Evolutionary conservation across 2,113 vertebrate species (phyloP).

Genomic region (Boulengeromyrus knoepffleri): DNA sequence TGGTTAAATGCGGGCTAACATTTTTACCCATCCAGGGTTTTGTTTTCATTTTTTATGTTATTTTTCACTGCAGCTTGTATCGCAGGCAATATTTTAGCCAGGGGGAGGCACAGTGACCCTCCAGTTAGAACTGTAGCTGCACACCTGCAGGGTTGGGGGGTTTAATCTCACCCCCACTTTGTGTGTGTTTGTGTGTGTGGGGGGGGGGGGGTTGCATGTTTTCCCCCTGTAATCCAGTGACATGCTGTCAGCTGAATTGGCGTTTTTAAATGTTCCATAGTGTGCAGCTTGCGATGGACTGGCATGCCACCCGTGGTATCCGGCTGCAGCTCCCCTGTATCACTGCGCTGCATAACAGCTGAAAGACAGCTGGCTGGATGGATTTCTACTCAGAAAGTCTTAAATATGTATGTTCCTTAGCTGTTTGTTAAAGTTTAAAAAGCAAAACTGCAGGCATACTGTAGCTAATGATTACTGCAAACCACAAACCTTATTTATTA

Average conservation of each 20-base stretch:
- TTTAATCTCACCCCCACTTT: not conserved
- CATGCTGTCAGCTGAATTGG: not conserved
- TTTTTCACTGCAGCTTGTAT: not conserved
- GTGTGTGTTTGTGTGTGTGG: not conserved
- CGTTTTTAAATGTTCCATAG: not conserved
- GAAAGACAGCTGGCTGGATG: not conserved
- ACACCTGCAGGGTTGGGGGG: not conserved
- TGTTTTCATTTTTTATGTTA: not conserved
- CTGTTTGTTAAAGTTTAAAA: not conserved
- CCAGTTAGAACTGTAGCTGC: not conserved
- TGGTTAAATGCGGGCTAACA: not conserved
- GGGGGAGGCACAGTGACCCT: not conserved
- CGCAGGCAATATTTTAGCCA: not conserved
- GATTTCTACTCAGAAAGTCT: not conserved
- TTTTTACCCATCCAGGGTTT: not conserved
- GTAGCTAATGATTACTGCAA: not conserved
- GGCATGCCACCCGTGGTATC: not conserved
- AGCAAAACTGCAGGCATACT: not conserved
- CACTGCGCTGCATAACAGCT: not conserved
- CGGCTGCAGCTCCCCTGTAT: not conserved
- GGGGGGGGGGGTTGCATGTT: not conserved
- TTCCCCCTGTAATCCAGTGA: not conserved
- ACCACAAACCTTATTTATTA: not conserved
- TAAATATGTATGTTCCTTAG: not conserved
- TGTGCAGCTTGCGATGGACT: not conserved